Conservation (phyloP, 2,797 vertebrate genomes). For the Holocentrus rufus region DNA sequence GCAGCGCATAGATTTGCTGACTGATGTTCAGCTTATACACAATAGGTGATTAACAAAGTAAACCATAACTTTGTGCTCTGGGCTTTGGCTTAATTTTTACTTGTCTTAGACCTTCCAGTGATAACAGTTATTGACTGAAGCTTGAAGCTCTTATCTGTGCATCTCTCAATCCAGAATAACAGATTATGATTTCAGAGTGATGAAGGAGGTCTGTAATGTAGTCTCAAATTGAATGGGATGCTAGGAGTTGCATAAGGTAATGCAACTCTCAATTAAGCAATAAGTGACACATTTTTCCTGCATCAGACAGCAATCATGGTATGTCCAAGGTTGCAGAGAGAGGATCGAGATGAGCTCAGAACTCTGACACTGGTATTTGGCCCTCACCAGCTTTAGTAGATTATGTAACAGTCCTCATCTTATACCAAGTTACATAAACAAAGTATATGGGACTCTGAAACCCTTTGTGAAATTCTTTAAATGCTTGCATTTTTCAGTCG, state of each 20-base stretch:
- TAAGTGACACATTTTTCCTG: background rate
- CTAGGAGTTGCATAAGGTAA: background rate
- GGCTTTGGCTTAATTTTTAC: background rate
- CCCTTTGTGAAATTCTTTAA: background rate
- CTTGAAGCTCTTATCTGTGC: background rate
- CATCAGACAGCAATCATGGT: too few relatives aligned
- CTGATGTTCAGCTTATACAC: background rate
- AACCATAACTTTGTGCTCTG: background rate
- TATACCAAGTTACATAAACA: background rate
- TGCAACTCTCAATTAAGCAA: background rate
- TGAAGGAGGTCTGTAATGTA: background rate
- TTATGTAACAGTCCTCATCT: background rate
- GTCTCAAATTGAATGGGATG: background rate
- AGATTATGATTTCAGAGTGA: background rate
- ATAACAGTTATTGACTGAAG: background rate
- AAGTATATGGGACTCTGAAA: background rate
- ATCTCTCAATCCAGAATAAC: background rate
- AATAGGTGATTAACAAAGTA: too few relatives aligned
- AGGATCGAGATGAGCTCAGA: too few relatives aligned
- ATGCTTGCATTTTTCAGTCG: background rate
- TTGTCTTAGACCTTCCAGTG: background rate
- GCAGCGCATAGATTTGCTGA: background rate
- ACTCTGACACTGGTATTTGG: too few relatives aligned
- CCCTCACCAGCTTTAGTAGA: background rate
- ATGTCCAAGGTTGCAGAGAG: too few relatives aligned